Conservation (phyloP, 1,140 invertebrate genomes). For the Penaeus vannamei region DNA sequence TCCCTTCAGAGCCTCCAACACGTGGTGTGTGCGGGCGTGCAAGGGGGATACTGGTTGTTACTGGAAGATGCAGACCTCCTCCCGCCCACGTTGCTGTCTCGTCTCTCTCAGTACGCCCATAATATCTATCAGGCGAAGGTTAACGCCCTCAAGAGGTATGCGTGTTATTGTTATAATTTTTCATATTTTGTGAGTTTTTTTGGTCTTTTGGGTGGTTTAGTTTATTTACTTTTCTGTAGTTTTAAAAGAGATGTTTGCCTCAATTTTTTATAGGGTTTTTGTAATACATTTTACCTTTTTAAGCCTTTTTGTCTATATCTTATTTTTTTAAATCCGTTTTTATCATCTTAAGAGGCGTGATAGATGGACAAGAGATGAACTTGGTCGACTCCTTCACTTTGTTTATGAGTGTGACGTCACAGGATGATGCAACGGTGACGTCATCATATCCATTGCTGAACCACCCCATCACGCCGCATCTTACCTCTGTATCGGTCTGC, state of each 20-base stretch:
- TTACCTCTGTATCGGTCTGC: conserved; percentile 32
- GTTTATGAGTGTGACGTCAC: conserved; percentile 53
- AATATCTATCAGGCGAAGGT: conserved; percentile 51
- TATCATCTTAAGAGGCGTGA: conserved; percentile 41
- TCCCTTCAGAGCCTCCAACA: conserved; percentile 51
- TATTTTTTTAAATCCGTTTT: neutral
- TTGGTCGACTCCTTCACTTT: conserved; percentile 53
- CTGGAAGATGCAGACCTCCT: conserved; percentile 53
- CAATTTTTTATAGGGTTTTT: no score
- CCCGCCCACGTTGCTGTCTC: neutral
- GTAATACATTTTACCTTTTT: neutral
- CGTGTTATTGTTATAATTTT: neutral
- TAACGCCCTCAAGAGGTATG: conserved; percentile 58
- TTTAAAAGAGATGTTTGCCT: no score
- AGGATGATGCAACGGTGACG: neutral
- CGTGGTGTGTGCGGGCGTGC: conserved; percentile 55
- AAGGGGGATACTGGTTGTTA: conserved; percentile 58
- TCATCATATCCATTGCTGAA: conserved; percentile 38
- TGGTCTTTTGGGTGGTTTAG: neutral
- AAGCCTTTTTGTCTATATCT: neutral
- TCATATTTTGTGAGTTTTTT: neutral
- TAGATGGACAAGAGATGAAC: conserved; percentile 61
- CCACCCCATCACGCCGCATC: conserved; percentile 46
- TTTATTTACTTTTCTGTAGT: neutral
- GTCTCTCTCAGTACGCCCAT: conserved; percentile 47